These are phyloP conservation scores for Anolis carolinensis DNA, from an alignment of 2,113 vertebrate species.

Conservation along the genomic window DNA sequence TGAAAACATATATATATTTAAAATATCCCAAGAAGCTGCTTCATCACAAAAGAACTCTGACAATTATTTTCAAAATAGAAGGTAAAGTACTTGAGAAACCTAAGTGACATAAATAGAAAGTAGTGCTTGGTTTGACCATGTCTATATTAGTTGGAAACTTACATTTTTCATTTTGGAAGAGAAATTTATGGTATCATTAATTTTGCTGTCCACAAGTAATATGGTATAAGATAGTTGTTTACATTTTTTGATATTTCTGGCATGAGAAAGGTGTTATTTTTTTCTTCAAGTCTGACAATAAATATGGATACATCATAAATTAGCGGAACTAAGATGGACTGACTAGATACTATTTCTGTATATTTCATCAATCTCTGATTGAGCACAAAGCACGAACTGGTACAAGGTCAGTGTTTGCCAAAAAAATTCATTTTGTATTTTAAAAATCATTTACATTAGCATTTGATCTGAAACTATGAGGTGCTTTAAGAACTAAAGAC, in stretches of 20 bases:
- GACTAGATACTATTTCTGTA: conserved; percentile 79
- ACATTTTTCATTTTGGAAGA: conserved; percentile 57
- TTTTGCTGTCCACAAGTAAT: conserved; percentile 54
- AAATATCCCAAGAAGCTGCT: background rate
- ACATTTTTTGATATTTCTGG: conserved; percentile 46
- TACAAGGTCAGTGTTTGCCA: conserved; percentile 88
- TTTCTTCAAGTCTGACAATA: conserved; percentile 55
- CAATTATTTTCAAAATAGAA: conserved; percentile 36
- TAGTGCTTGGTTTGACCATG: background rate
- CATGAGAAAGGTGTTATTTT: conserved; percentile 47
- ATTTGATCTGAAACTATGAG: conserved; percentile 83
- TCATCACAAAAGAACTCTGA: conserved; percentile 34
- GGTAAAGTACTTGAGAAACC: background rate
- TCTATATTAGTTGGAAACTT: conserved; percentile 43
- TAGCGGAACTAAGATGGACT: conserved; percentile 71
- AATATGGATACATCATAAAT: conserved; percentile 36
- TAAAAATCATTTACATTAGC: conserved; percentile 87
- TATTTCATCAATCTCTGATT: conserved; percentile 81
- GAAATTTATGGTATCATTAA: conserved; percentile 55
- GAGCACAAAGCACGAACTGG: conserved; percentile 87
- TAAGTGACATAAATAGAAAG: conserved; percentile 15
- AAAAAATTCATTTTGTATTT: conserved; percentile 86
- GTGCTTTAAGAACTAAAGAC: conserved; percentile 84
- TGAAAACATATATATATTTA: background rate
- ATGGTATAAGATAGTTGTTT: conserved; percentile 49